These are phyloP conservation scores for Catharus ustulatus DNA, from an alignment of 2,797 vertebrate genomes.

Conservation along the genomic window DNA sequence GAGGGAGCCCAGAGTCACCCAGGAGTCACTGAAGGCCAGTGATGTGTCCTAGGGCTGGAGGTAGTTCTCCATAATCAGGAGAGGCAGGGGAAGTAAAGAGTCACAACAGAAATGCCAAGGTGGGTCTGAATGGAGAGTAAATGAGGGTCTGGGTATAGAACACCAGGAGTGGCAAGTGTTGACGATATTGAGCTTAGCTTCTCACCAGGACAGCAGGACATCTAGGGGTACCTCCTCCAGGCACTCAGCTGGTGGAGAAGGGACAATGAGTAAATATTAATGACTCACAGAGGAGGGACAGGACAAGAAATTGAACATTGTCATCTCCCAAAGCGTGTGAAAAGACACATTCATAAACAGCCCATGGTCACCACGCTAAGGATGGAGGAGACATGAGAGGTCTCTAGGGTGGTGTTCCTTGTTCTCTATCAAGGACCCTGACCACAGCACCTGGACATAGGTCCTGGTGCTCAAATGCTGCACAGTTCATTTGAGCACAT, in stretches of 20 bases:
- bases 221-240: not conserved
- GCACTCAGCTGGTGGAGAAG: not conserved
- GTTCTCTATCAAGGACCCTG: not conserved
- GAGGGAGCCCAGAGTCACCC: not conserved
- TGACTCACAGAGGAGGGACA: not conserved
- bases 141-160: not conserved
- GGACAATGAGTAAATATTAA: not conserved
- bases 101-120: not conserved
- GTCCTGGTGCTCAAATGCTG: not conserved
- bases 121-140: not conserved
- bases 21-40: not conserved
- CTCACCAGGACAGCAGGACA: not conserved
- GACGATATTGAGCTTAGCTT: not conserved
- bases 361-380: not conserved
- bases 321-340: not conserved
- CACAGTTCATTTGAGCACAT: not conserved
- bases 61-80: not conserved
- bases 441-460: not conserved
- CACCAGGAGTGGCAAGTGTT: not conserved
- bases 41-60: not conserved
- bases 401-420: not conserved
- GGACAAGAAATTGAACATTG: not conserved
- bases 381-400: not conserved
- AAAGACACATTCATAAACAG: not conserved
- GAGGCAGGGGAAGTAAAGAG: not conserved